Conservation (phyloP, 2,113 vertebrate species). For the Equus przewalskii region DNA sequence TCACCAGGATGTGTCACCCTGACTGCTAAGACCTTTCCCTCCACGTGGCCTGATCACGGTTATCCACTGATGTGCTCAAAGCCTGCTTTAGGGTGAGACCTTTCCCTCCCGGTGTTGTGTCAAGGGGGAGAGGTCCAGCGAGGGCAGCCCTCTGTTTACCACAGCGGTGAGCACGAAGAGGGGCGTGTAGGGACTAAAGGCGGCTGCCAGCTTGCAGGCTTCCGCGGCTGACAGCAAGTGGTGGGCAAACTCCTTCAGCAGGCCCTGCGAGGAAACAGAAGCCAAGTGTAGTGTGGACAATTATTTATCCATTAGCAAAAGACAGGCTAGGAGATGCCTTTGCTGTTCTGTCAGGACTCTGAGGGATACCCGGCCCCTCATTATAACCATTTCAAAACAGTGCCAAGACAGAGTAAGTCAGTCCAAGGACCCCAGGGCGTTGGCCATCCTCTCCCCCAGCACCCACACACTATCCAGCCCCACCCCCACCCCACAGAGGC, state of each 20-base stretch:
- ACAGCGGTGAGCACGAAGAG: slow-evolving; percentile 95
- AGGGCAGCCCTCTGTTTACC: slow-evolving; percentile 85
- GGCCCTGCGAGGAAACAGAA: slow-evolving; percentile 64
- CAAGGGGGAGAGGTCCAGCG: background rate
- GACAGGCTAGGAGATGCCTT: background rate
- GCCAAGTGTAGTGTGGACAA: background rate
- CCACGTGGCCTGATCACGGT: background rate
- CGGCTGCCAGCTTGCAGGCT: slow-evolving; percentile 93
- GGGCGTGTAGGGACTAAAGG: slow-evolving; percentile 94
- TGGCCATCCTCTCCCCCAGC: too few relatives aligned
- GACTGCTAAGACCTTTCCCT: background rate
- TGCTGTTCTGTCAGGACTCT: background rate
- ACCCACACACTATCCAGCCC: background rate
- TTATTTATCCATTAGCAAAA: background rate
- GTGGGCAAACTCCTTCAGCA: slow-evolving; percentile 90
- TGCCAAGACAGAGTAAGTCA: background rate
- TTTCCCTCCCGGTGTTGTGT: background rate
- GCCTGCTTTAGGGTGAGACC: background rate
- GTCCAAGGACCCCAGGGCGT: background rate
- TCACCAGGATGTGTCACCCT: background rate
- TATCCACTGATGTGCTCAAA: background rate
- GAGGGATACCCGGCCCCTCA: background rate
- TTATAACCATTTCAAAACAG: background rate
- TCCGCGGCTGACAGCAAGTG: slow-evolving; percentile 94
- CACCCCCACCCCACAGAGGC: fast-evolving